Base-by-base conservation (phyloP, 2,888 invertebrate species). In the Parapristionchus giblindavisi region DNA sequence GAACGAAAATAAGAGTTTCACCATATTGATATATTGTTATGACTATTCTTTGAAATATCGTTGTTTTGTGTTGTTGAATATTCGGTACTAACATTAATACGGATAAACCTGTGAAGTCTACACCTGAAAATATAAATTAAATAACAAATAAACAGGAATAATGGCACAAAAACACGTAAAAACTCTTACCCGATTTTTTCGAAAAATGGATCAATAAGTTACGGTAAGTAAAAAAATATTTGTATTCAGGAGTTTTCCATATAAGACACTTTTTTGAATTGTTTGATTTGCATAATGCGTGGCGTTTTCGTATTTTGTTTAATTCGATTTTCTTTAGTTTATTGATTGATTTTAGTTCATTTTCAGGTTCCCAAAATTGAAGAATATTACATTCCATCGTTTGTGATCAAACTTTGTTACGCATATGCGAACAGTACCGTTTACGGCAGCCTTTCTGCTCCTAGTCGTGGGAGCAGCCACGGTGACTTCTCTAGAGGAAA, bases 341-440 rank as follows among this genome's bases (percentile, higher is more conserved):
- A 43, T 43, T 65, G 29, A 65, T 65, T 65, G 21, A 65, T 43
- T 43, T 65, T 29, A 29, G 32, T 40, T 61, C 24, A 8, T 36
- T 65, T 65, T 65, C 63, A 65, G 63, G 63, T 43, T 24, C 43
- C 63, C 40, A 65, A 65, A 65, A 65, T 65, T 65, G 43, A 43
- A 3, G 11, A 65, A 65, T 65, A 21, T 29, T 43, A 27, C 29
- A 43, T 0, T 43, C 24, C 63, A 43, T 65, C 43, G 32, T 29
- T 36, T 29, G 29, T 29, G 43, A 24, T 43, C 27, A 65, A 4
- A 43, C 40, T 43, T 43, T 43, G 43, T 43, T 65, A 43, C 43
- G 63, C 43, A 65, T 65, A 43, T 29, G 63, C 43, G 63, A 29
- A 43, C 43, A 43, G 63, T 43, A 29, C 43, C 21, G 27, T 65